These are phyloP conservation scores for Conger conger DNA, from an alignment of 2,113 vertebrate genomes.

Conservation along the genomic window DNA sequence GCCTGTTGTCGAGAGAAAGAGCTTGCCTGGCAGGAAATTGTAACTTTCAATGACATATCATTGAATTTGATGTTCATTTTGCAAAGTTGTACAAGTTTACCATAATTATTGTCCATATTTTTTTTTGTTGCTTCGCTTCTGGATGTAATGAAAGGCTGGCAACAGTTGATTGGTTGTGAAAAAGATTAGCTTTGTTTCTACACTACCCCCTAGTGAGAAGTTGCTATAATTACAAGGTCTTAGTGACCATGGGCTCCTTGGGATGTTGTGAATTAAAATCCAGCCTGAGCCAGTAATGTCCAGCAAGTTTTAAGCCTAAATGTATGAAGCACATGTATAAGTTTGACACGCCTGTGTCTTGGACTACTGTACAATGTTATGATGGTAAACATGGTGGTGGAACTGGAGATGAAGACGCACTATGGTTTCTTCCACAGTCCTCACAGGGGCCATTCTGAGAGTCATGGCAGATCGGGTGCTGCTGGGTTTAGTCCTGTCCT, in stretches of 20 bases:
- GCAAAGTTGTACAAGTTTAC: not conserved
- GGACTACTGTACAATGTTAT: not conserved
- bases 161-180: not conserved
- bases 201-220: not conserved
- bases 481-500: not conserved
- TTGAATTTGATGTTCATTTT: constrained; percentile 5
- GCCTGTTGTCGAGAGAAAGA: not conserved
- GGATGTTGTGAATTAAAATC: not conserved
- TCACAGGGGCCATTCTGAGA: not conserved
- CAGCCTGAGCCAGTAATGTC: not conserved
- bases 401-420: no score
- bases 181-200: not conserved
- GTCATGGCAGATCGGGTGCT: not conserved
- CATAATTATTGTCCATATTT: not conserved
- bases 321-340: not conserved
- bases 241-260: not conserved
- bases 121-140: not conserved
- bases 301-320: not conserved
- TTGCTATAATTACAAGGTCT: not conserved
- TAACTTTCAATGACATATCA: not conserved
- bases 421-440: no score
- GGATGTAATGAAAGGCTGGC: constrained; percentile 2
- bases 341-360: not conserved
- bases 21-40: not conserved
- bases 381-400: not conserved